These are phyloP conservation scores for Acanthacorydalis orientalis DNA, from an alignment of 2,888 invertebrate genomes.

Conservation along the genomic window DNA sequence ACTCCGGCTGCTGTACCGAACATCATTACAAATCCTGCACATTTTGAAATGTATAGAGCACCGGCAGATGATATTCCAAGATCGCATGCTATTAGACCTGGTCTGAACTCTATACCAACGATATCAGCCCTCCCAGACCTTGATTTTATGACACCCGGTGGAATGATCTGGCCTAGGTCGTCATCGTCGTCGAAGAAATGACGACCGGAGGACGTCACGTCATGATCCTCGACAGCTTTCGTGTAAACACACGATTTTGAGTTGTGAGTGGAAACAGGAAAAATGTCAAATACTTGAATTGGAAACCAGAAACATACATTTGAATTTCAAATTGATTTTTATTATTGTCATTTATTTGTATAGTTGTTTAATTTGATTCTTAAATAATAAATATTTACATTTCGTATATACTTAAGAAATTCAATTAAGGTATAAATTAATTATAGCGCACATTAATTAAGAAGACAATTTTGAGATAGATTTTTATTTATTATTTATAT, in stretches of 20 bases:
- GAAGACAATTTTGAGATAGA: too few species aligned
- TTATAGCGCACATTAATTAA: too few species aligned
- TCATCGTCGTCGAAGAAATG: slow-evolving; percentile 20
- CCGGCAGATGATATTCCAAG: background rate
- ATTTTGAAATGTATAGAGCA: background rate
- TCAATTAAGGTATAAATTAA: too few species aligned
- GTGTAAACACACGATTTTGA: background rate
- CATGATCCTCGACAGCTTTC: background rate
- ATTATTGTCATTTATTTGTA: too few species aligned
- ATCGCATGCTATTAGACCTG: slow-evolving; percentile 8
- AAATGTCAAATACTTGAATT: too few species aligned
- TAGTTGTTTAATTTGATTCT: too few species aligned
- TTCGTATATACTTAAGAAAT: too few species aligned
- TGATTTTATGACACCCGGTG: slow-evolving; percentile 32
- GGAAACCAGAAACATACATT: too few species aligned
- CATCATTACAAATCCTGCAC: slow-evolving; percentile 22
- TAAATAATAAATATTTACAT: too few species aligned
- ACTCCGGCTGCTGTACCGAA: slow-evolving; percentile 13
- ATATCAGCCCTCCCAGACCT: slow-evolving; percentile 35
- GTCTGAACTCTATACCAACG: slow-evolving; percentile 19
- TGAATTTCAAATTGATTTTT: too few species aligned
- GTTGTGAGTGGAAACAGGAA: too few species aligned
- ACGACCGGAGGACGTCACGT: slow-evolving; percentile 12
- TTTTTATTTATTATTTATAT: too few species aligned
- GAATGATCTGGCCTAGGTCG: slow-evolving; percentile 13